Evolutionary conservation across 2,888 invertebrate genomes (phyloP).

Genomic region (Stegophylla sp.): DNA sequence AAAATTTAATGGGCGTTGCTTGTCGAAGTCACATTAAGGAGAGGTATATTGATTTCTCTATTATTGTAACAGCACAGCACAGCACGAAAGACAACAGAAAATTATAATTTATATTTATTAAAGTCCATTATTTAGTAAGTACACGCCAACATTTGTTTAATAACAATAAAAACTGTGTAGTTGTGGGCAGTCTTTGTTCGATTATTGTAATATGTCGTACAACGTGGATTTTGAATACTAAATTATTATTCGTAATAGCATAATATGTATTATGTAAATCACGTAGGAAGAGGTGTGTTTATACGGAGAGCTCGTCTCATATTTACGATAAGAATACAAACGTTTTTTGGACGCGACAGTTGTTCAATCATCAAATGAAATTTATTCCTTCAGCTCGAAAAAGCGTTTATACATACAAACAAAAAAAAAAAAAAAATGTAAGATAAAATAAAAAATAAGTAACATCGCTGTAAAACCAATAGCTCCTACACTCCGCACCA

Average conservation of each 20-base stretch:
- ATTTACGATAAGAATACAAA: background rate
- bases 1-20: slow-evolving; percentile 33
- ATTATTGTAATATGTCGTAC: slow-evolving; percentile 4
- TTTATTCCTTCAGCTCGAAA: background rate
- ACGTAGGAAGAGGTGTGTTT: slow-evolving; percentile 28
- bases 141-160: background rate
- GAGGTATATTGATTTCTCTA: background rate
- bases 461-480: slow-evolving; percentile 17
- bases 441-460: background rate
- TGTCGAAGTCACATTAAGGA: background rate
- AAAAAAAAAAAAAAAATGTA: background rate
- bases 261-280: slow-evolving; percentile 27
- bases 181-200: slow-evolving; percentile 15
- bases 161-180: slow-evolving; percentile 22
- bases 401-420: background rate
- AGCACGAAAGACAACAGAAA: slow-evolving; percentile 6
- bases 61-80: slow-evolving; percentile 1
- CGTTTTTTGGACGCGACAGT: slow-evolving; percentile 22
- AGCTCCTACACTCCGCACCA: slow-evolving; percentile 1
- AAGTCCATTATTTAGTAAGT: background rate
- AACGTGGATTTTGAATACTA: background rate
- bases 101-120: slow-evolving; percentile 15
- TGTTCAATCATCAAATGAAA: slow-evolving; percentile 28
- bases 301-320: slow-evolving; percentile 20
- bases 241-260: slow-evolving; percentile 20